phyloP scores from a whole-genome alignment of 92 coral and sea anemone species.

The Heteractis magnifica region DNA sequence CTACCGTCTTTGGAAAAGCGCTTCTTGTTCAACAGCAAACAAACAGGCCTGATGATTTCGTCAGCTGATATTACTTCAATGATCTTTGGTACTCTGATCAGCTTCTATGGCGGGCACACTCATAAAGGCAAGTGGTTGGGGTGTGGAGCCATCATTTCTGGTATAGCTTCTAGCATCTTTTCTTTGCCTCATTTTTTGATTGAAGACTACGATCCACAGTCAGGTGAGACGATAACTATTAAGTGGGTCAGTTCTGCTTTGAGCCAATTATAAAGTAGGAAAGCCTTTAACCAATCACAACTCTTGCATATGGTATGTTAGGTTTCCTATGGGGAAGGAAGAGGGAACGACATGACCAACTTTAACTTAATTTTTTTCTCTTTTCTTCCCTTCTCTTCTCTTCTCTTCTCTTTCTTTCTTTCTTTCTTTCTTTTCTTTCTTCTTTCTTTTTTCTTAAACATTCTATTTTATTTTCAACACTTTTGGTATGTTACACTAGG shows the following conservation, averaged over 20 bases:
- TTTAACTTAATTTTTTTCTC: too few relatives aligned
- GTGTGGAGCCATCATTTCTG: constrained; percentile 34
- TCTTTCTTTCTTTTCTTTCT: too few relatives aligned
- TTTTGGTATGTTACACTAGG: too few relatives aligned
- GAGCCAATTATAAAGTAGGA: too few relatives aligned
- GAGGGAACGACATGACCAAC: too few relatives aligned
- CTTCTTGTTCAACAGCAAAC: constrained; percentile 32
- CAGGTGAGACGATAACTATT: constrained; percentile 8
- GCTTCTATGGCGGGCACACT: constrained; percentile 38
- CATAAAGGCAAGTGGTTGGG: constrained; percentile 50
- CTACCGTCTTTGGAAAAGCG: constrained; percentile 39
- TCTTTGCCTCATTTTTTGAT: constrained; percentile 32
- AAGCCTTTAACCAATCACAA: too few relatives aligned
- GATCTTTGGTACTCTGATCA: constrained; percentile 23
- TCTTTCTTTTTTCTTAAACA: not conserved
- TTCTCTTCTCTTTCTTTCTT: not conserved
- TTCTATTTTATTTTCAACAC: not conserved
- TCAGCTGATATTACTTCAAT: constrained; percentile 33
- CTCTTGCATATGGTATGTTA: too few relatives aligned
- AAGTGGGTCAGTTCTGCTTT: too few relatives aligned
- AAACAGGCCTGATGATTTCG: constrained; percentile 39
- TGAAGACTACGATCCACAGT: constrained; percentile 20
- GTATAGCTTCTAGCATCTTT: constrained; percentile 29
- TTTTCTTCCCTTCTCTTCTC: not conserved
- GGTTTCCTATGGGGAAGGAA: too few relatives aligned